phyloP scores from a whole-genome alignment of 2,888 invertebrate genomes.

The Erebia aethiops region DNA sequence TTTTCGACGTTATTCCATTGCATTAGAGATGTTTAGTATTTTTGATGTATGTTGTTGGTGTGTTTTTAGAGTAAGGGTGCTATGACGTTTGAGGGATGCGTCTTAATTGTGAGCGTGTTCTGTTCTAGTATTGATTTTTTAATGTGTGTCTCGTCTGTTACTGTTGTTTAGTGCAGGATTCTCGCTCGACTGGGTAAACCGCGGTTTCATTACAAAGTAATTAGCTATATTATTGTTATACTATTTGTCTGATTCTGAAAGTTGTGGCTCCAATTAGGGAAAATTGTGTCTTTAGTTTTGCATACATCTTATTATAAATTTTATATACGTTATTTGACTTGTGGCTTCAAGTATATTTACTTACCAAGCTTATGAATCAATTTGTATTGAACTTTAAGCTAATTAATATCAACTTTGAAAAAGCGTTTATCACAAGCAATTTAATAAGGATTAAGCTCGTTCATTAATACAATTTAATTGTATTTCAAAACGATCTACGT shows the following conservation, averaged over 20 bases:
- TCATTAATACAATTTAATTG: constrained; percentile 14
- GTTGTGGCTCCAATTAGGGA: constrained; percentile 18
- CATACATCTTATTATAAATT: neutral
- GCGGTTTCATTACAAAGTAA: constrained; percentile 35
- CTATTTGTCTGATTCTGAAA: constrained; percentile 8
- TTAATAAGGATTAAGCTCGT: neutral
- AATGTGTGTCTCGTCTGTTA: constrained; percentile 59
- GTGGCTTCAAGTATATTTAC: neutral
- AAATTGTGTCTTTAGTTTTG: constrained; percentile 2
- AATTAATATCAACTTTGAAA: neutral
- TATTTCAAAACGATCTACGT: constrained; percentile 6
- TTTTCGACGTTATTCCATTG: constrained; percentile 44
- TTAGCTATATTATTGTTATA: constrained; percentile 29
- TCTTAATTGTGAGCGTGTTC: constrained; percentile 76
- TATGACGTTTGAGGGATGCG: constrained; percentile 78
- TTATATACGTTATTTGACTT: neutral
- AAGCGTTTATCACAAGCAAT: neutral
- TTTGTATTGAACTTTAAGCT: neutral
- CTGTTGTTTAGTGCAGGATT: constrained; percentile 36
- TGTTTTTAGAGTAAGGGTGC: constrained; percentile 48
- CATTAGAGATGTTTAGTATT: constrained; percentile 40
- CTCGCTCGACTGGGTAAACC: constrained; percentile 37
- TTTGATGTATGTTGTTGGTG: constrained; percentile 34
- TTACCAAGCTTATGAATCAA: neutral
- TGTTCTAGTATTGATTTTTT: constrained; percentile 75